These are phyloP conservation scores for Cyanoderma ruficeps DNA, from an alignment of 2,113 vertebrate genomes.

Conservation along the genomic window DNA sequence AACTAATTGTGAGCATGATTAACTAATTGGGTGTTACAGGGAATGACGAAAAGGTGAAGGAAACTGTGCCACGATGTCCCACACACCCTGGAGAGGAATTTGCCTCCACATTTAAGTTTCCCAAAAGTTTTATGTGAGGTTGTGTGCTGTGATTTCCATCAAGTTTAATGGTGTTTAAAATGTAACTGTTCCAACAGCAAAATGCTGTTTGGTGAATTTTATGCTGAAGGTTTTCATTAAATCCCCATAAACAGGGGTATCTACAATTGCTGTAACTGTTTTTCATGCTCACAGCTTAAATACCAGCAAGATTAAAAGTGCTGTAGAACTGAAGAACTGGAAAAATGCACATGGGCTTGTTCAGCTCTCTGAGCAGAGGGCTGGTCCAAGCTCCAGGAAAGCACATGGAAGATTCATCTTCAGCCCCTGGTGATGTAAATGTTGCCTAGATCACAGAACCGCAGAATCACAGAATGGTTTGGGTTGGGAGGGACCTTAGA, in stretches of 20 bases:
- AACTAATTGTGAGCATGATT: background rate
- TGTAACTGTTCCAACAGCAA: background rate
- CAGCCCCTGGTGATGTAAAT: background rate
- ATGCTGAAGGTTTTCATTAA: background rate
- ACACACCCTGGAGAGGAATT: background rate
- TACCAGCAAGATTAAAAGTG: background rate
- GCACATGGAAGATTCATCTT: background rate
- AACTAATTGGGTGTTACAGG: rapidly evolving
- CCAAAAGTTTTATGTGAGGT: background rate
- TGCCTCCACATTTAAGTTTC: rapidly evolving
- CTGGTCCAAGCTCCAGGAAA: background rate
- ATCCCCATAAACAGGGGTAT: background rate
- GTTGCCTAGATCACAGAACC: background rate
- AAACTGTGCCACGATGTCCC: background rate
- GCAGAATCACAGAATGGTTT: too few species aligned
- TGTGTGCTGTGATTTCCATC: background rate
- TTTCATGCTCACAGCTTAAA: background rate
- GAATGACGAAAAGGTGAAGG: background rate
- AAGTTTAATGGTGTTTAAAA: slow-evolving; percentile 22
- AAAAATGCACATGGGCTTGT: background rate
- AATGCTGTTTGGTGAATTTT: slow-evolving; percentile 7
- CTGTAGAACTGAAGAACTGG: background rate
- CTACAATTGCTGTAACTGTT: background rate
- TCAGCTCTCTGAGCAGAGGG: background rate
- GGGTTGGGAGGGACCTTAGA: background rate